Evolutionary conservation across 2,113 vertebrate genomes (phyloP).

Genomic region (Scomber japonicus): DNA sequence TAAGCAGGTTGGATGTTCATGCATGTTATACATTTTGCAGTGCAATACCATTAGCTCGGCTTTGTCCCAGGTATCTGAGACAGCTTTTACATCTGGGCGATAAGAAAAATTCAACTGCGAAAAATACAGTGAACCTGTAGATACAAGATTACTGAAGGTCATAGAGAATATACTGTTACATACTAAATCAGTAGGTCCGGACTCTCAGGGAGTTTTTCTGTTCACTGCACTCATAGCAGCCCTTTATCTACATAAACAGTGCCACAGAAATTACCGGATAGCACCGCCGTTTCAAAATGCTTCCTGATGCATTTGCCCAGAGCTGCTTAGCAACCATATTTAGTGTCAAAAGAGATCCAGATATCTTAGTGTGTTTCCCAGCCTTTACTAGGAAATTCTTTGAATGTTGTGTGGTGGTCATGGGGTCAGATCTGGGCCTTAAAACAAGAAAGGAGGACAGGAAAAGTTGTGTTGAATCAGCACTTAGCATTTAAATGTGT

Average conservation of each 20-base stretch:
- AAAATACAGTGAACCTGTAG: background rate
- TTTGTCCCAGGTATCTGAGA: conserved; percentile 37
- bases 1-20: conserved; percentile 6
- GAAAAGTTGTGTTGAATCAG: background rate
- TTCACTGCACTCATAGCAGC: conserved; percentile 51
- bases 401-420: background rate
- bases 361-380: conserved; percentile 18
- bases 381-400: conserved; percentile 10
- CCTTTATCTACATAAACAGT: conserved; percentile 41
- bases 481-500: conserved; percentile 6
- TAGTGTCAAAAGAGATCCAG: conserved; percentile 40
- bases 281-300: conserved; percentile 13
- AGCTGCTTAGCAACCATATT: conserved; percentile 50
- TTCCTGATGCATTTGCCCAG: conserved; percentile 40
- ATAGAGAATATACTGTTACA: background rate
- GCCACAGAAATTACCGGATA: conserved; percentile 44
- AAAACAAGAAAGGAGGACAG: background rate
- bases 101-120: background rate
- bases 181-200: conserved; percentile 15
- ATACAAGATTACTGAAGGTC: conserved; percentile 1
- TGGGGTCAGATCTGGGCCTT: background rate
- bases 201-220: conserved; percentile 77
- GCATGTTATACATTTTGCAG: conserved; percentile 23
- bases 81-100: conserved; percentile 42
- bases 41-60: conserved; percentile 29